Evolutionary conservation across 2,113 vertebrate species (phyloP).

Genomic region (Thryonomys swinderianus): DNA sequence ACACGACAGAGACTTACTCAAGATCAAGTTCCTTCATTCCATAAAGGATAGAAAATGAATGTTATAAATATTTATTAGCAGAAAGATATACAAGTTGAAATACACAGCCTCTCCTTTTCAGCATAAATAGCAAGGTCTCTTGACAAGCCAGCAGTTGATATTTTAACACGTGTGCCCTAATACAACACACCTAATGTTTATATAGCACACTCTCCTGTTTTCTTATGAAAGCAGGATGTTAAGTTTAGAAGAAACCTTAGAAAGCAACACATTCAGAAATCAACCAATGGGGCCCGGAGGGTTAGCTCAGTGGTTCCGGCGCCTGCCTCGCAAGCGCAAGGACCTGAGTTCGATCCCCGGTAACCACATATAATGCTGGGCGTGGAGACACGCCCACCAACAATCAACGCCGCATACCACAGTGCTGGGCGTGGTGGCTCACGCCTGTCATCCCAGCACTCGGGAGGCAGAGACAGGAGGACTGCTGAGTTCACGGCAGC

Average conservation of each 20-base stretch:
- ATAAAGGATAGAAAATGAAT: constrained; percentile 21
- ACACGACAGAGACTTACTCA: not conserved
- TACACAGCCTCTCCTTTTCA: not conserved
- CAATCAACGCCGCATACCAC: too few species aligned
- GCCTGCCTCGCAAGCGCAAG: too few species aligned
- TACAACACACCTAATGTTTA: constrained; percentile 20
- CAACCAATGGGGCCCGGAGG: too few species aligned
- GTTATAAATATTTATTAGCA: constrained; percentile 45
- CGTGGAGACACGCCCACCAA: too few species aligned
- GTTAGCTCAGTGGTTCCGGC: too few species aligned
- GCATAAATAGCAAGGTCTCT: constrained; percentile 26
- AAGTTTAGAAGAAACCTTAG: constrained; percentile 20
- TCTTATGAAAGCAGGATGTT: constrained; percentile 27
- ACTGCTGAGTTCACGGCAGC: too few species aligned
- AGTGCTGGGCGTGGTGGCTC: too few species aligned
- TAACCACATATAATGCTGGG: too few species aligned
- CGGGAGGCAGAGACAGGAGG: too few species aligned
- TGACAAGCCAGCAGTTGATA: constrained; percentile 48
- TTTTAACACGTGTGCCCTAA: constrained; percentile 20
- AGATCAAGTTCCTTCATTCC: constrained; percentile 26
- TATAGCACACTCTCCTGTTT: not conserved
- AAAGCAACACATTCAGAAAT: not conserved
- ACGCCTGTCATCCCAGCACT: too few species aligned
- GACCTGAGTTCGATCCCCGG: too few species aligned
- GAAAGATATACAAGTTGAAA: constrained; percentile 20